phyloP scores from a whole-genome alignment of 2,113 vertebrate genomes.

The Chroicocephalus ridibundus region DNA sequence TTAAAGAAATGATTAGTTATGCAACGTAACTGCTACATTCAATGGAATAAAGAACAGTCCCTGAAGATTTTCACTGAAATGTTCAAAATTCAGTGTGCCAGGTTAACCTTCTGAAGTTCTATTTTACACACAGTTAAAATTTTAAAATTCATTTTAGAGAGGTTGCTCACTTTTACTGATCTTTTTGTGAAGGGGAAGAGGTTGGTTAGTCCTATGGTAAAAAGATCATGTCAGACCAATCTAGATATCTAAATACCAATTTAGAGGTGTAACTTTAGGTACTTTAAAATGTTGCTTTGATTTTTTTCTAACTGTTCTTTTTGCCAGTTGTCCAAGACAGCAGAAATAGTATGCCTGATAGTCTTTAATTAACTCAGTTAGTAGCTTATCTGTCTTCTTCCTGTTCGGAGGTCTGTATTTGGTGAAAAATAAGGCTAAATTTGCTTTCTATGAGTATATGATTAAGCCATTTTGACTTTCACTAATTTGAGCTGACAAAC shows the following conservation, averaged over 20 bases:
- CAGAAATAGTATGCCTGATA: neutral
- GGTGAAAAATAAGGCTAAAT: constrained; percentile 54
- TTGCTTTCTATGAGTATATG: constrained; percentile 37
- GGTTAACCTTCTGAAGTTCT: neutral
- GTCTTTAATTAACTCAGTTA: constrained; percentile 45
- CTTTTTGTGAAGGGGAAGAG: neutral
- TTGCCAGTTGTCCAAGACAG: neutral
- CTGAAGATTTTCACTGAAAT: neutral
- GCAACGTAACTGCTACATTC: neutral
- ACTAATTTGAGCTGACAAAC: constrained; percentile 60
- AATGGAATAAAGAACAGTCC: neutral
- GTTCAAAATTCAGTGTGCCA: neutral
- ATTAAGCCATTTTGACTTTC: constrained; percentile 37
- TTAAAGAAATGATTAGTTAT: neutral
- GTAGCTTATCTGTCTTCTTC: constrained; percentile 32
- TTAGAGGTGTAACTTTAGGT: neutral
- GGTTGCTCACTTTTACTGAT: neutral
- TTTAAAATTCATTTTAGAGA: neutral
- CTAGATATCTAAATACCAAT: neutral
- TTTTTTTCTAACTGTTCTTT: neutral
- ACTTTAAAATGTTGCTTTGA: neutral
- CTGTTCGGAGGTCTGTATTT: constrained; percentile 33
- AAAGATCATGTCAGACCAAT: neutral
- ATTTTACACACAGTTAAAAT: neutral
- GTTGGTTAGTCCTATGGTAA: neutral